These are phyloP conservation scores for Petrolisthes manimaculis DNA, from an alignment of 2,888 invertebrate genomes.

Conservation along the genomic window DNA sequence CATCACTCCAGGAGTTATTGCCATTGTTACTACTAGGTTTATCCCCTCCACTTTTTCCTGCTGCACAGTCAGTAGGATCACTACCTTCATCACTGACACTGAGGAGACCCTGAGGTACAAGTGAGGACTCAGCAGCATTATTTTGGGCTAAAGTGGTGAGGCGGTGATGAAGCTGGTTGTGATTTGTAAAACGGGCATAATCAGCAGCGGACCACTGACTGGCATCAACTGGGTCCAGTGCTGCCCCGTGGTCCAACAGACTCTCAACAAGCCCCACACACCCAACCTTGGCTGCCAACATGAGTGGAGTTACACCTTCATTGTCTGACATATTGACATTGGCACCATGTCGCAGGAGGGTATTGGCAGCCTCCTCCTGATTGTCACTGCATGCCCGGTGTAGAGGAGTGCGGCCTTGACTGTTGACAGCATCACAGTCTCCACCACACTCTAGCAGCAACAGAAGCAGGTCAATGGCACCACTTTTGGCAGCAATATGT, in stretches of 20 bases:
- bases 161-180: conserved; percentile 47
- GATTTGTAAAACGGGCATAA: conserved; percentile 59
- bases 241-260: conserved; percentile 51
- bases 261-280: conserved; percentile 50
- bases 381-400: conserved; percentile 47
- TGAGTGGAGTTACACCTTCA: conserved; percentile 61
- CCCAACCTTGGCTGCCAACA: conserved; percentile 60
- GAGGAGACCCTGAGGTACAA: conserved; percentile 38
- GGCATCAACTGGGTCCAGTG: conserved; percentile 37
- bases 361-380: conserved; percentile 50
- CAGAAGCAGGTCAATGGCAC: conserved; percentile 39
- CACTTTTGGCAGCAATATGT: conserved; percentile 48
- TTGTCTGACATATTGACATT: conserved; percentile 56
- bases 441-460: conserved; percentile 46
- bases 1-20: conserved; percentile 54
- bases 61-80: conserved; percentile 21
- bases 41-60: conserved; percentile 1
- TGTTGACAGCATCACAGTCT: conserved; percentile 42
- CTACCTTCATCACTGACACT: conserved; percentile 55
- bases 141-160: conserved; percentile 29
- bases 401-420: conserved; percentile 44
- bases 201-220: conserved; percentile 57
- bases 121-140: conserved; percentile 2
- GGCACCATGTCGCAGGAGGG: conserved; percentile 44
- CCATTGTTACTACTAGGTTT: conserved; percentile 10